phyloP scores from a whole-genome alignment of 1,140 invertebrate species.

The Drosophila bifasciata region DNA sequence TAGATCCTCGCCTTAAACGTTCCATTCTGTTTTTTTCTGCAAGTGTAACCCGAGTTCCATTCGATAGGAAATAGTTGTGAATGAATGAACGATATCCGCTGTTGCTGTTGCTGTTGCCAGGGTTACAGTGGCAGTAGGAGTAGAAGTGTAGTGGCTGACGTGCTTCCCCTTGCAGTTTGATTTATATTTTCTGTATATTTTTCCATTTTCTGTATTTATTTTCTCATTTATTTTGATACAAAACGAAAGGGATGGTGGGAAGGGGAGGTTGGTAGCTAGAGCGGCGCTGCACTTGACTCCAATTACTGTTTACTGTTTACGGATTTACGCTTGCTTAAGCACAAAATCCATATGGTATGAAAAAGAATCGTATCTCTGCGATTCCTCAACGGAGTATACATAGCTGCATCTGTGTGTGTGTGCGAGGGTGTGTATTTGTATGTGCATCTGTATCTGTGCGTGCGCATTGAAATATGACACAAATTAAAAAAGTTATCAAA shows the following conservation, averaged over 20 bases:
- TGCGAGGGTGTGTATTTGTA: background rate
- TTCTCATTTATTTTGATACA: slow-evolving; percentile 28
- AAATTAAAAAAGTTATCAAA: slow-evolving; percentile 43
- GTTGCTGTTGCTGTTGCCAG: slow-evolving; percentile 19
- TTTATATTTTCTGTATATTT: slow-evolving; percentile 26
- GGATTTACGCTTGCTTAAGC: slow-evolving; percentile 77
- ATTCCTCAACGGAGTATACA: too few relatives aligned
- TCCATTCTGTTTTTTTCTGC: background rate
- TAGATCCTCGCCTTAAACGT: too few relatives aligned
- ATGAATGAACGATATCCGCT: slow-evolving; percentile 27
- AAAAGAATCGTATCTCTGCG: too few relatives aligned
- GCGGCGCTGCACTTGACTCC: slow-evolving; percentile 71
- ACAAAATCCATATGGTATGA: slow-evolving; percentile 55
- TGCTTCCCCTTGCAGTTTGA: slow-evolving; percentile 11
- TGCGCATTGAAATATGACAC: slow-evolving; percentile 2
- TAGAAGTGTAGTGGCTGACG: background rate
- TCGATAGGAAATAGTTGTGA: slow-evolving; percentile 5
- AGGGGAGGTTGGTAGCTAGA: background rate
- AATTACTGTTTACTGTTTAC: slow-evolving; percentile 73
- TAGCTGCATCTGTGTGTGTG: background rate
- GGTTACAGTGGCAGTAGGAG: slow-evolving; percentile 15
- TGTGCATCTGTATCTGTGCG: background rate
- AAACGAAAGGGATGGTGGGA: too few relatives aligned
- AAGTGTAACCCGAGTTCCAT: too few relatives aligned
- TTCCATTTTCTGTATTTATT: slow-evolving; percentile 16